Conservation (phyloP, 2,888 invertebrate species). For the Elmis aenea region DNA sequence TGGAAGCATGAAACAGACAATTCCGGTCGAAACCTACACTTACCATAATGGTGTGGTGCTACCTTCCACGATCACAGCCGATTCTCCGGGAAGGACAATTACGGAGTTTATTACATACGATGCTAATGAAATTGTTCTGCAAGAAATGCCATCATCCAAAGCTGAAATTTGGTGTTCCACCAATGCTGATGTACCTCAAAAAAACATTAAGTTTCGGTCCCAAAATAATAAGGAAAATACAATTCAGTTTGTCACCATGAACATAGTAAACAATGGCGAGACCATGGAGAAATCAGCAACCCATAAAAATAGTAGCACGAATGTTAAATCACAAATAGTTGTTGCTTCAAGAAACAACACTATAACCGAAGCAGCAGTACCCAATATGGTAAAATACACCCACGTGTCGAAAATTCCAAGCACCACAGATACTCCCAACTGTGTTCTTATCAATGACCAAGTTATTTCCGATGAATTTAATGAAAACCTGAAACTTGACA, state of each 20-base stretch:
- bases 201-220: too few species aligned
- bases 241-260: not conserved
- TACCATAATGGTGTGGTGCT: not conserved
- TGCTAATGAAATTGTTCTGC: not conserved
- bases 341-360: too few species aligned
- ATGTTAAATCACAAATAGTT: not conserved
- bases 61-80: not conserved
- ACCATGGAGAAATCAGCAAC: not conserved
- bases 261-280: not conserved
- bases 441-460: not conserved
- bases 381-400: too few species aligned
- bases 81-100: not conserved
- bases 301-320: not conserved
- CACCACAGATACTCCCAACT: not conserved
- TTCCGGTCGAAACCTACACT: not conserved
- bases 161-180: too few species aligned
- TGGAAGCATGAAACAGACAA: conserved; percentile 29
- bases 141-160: too few species aligned
- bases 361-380: too few species aligned
- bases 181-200: too few species aligned
- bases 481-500: not conserved
- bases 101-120: not conserved
- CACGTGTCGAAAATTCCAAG: too few species aligned
- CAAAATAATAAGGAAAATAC: too few species aligned
- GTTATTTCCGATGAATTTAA: not conserved